Evolutionary conservation across 2,113 vertebrate species (phyloP).

Genomic region (Silurus meridionalis): DNA sequence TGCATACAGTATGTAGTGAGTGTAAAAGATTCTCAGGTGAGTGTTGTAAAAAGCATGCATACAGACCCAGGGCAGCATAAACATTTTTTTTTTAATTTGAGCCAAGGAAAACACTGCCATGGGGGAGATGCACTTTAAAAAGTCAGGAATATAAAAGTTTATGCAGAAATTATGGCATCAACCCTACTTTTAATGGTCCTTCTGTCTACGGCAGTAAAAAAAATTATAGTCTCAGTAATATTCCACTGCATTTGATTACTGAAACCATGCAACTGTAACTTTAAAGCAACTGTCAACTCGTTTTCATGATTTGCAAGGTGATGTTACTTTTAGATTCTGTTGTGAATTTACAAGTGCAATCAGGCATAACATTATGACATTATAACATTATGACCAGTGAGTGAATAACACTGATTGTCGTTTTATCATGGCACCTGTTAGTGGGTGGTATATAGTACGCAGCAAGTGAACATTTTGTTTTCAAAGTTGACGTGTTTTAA

Average conservation of each 20-base stretch:
- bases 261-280: not conserved
- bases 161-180: not conserved
- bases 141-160: not conserved
- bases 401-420: too few relatives aligned
- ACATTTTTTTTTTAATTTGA: not conserved
- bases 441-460: too few relatives aligned
- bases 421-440: too few relatives aligned
- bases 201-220: conserved; percentile 13
- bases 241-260: not conserved
- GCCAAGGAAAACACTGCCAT: not conserved
- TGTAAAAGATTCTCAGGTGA: not conserved
- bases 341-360: too few relatives aligned
- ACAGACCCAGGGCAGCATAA: not conserved
- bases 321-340: too few relatives aligned
- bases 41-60: not conserved
- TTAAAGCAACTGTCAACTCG: not conserved
- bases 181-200: not conserved
- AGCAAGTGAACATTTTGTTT: too few relatives aligned
- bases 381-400: too few relatives aligned
- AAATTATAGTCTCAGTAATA: not conserved
- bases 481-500: too few relatives aligned
- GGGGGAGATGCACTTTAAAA: not conserved
- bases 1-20: not conserved
- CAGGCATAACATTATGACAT: too few relatives aligned
- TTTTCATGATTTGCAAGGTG: not conserved